Evolutionary conservation across 2,797 vertebrate species (phyloP), one percentile per base, ranked within the genome.

Genomic region (Alosa sapidissima): DNA sequence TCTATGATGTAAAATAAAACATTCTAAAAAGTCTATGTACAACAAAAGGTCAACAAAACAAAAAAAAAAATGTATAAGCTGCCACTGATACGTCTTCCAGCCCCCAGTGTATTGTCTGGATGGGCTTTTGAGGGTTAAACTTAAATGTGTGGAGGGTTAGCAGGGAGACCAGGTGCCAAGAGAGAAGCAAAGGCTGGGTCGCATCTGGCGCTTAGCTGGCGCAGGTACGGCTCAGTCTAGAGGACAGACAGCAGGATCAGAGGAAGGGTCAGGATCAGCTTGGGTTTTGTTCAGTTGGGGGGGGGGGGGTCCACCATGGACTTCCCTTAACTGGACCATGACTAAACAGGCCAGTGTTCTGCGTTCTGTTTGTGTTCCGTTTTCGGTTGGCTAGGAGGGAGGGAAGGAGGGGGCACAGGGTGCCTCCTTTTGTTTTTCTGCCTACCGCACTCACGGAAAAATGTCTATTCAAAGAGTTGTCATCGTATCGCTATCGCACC

Each of bases 21-120:
- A 92, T 90, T 91, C 92, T 93, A 94, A 78, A 72, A 78, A 94
- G 88, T 89, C 90, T 95, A 95, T 95, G 93, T 96, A 96, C 90
- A 95, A 75, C 75, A 85, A 82, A 90, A 45, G 36, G 41, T 78
- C 72, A 9, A 78, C 14, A 78, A 78, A 75, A 83, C 52, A 68
- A 48, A n/a, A 86, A 86, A 14, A 72, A 78, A 85, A 68, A 82
- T 78, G 86, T 60, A 86, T 54, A 90, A 90, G 89, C 88, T 89
- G 88, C 88, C 89, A 84, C 85, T 65, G 84, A 84, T 78, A 86
- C 85, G 84, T 85, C 89, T 90, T 90, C 89, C 85, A 87, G 85
- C 87, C 81, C 75, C 41, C 82, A 72, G 5, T 78, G 72, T 78
- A 47, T 21, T 78, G 72, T 78, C 72, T 78, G 72, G 72, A 78